Percentiles rank a stretch among this genome's conserved stretches.
These are phyloP conservation scores for Mus musculus DNA, from an alignment of 2,113 vertebrate genomes.

Conservation along the genomic window GRCm39 chr14:106556501-106557000, in stretches of 20 bases:
- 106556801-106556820: background rate
- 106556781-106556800: background rate
- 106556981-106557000: background rate
- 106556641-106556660: background rate
- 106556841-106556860: constrained; percentile 2
- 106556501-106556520: constrained; percentile 48
- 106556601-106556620: constrained; percentile 33
- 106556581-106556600: constrained; percentile 51
- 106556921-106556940: background rate
- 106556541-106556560: constrained; percentile 57
- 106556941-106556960: background rate
- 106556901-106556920: background rate
- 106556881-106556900: background rate
- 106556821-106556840: background rate
- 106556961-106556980: background rate
- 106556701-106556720: background rate
- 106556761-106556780: constrained; percentile 1
- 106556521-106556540: constrained; percentile 47
- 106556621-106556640: constrained; percentile 7
- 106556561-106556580: constrained; percentile 38
- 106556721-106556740: background rate
- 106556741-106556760: background rate
- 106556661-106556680: constrained; percentile 49
- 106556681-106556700: constrained; percentile 34
- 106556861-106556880: background rate